Percentiles rank a stretch among this genome's conserved stretches.
These are phyloP conservation scores for Trypoxylon attenuatum DNA, from an alignment of 2,888 invertebrate genomes.

Conservation along the genomic window DNA sequence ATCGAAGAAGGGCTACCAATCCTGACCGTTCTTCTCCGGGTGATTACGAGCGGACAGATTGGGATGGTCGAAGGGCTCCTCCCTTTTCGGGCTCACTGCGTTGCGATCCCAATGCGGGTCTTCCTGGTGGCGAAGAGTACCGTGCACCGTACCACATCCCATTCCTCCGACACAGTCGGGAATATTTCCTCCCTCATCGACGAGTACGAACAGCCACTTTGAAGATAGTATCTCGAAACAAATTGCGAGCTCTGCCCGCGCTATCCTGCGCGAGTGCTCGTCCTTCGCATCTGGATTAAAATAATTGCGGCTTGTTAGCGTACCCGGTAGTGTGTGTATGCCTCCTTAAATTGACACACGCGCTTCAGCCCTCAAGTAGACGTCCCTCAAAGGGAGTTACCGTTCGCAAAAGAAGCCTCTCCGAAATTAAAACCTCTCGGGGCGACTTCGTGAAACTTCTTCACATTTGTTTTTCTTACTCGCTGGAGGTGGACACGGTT, in stretches of 20 bases:
- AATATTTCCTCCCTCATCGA: slow-evolving; percentile 55
- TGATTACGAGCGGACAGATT: slow-evolving; percentile 57
- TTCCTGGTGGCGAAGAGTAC: slow-evolving; percentile 19
- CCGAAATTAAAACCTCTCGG: too few relatives aligned
- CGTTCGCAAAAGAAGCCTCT: too few relatives aligned
- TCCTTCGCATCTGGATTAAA: slow-evolving; percentile 63
- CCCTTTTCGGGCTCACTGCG: slow-evolving; percentile 27
- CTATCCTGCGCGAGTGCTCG: slow-evolving; percentile 30
- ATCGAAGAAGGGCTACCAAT: slow-evolving; percentile 32
- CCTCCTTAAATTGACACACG: slow-evolving; percentile 43
- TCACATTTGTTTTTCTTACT: too few relatives aligned
- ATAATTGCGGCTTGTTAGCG: slow-evolving; percentile 65
- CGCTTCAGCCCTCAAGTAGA: background rate
- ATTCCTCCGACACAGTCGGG: slow-evolving; percentile 40
- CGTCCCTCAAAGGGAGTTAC: background rate
- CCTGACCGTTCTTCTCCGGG: slow-evolving; percentile 29
- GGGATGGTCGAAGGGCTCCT: slow-evolving; percentile 49
- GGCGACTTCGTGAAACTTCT: too few relatives aligned
- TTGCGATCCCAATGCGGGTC: slow-evolving; percentile 23
- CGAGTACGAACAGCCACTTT: slow-evolving; percentile 64
- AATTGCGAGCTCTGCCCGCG: slow-evolving; percentile 66
- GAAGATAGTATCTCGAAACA: slow-evolving; percentile 73
- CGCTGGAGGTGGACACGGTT: too few relatives aligned
- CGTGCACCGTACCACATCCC: slow-evolving; percentile 33
- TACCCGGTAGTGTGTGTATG: slow-evolving; percentile 35